Conservation (phyloP, 2,797 vertebrate genomes). For the Propithecus perrieri region DNA sequence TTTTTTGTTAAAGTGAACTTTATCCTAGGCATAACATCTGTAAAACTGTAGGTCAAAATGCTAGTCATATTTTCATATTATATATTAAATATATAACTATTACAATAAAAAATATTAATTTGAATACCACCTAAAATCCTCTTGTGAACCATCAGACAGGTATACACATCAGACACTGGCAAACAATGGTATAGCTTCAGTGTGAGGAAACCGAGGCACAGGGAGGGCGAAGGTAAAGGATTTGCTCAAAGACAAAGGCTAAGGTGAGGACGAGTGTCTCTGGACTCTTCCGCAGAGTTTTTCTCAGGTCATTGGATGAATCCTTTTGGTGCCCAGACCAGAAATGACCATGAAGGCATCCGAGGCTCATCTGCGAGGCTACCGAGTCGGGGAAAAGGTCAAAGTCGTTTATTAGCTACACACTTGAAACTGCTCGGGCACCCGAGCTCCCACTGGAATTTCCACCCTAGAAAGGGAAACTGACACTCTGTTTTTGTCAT, state of each 20-base stretch:
- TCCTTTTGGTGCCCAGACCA: background rate
- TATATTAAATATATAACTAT: constrained; percentile 10
- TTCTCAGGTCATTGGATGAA: background rate
- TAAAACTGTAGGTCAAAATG: background rate
- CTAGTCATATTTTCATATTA: constrained; percentile 1
- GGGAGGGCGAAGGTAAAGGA: background rate
- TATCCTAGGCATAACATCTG: background rate
- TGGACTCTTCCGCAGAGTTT: background rate
- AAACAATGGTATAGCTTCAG: background rate
- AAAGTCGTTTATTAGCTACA: background rate
- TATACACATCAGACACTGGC: background rate
- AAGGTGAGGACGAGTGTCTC: background rate
- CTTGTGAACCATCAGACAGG: background rate
- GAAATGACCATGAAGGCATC: background rate
- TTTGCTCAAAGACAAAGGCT: constrained; percentile 30
- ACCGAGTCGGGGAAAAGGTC: background rate
- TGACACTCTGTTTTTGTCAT: background rate
- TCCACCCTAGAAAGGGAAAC: background rate
- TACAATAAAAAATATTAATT: constrained; percentile 15
- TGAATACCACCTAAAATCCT: background rate
- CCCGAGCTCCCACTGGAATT: background rate
- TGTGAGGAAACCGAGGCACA: background rate
- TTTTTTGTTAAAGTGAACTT: background rate
- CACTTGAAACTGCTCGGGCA: background rate
- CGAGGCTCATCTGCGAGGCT: background rate